These are phyloP conservation scores for Euphydryas editha DNA, from an alignment of 2,888 invertebrate genomes.

Conservation along the genomic window DNA sequence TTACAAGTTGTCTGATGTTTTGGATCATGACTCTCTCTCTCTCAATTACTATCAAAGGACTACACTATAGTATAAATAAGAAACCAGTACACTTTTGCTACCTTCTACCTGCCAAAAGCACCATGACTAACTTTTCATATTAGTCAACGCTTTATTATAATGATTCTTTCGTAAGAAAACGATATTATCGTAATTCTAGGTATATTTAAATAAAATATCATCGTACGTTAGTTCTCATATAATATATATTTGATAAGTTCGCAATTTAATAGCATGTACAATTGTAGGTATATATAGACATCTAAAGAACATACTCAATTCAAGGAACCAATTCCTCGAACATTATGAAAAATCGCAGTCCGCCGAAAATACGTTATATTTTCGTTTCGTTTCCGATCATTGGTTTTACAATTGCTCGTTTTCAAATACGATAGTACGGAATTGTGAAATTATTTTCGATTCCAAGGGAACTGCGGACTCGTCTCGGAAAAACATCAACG, in stretches of 20 bases:
- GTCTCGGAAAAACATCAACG: conserved; percentile 7
- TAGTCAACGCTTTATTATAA: too few relatives aligned
- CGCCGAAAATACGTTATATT: conserved; percentile 32
- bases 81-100: too few relatives aligned
- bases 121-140: too few relatives aligned
- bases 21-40: too few relatives aligned
- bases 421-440: conserved; percentile 27
- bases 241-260: background rate
- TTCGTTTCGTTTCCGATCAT: conserved; percentile 22
- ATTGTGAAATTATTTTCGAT: conserved; percentile 40
- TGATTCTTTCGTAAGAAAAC: too few relatives aligned
- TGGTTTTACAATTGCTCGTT: conserved; percentile 32
- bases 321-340: conserved; percentile 23
- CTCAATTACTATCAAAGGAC: too few relatives aligned
- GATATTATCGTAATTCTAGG: too few relatives aligned
- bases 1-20: too few relatives aligned
- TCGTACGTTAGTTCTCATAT: too few relatives aligned
- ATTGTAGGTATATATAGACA: background rate
- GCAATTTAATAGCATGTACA: background rate
- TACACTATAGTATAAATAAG: too few relatives aligned
- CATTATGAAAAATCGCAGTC: conserved; percentile 13
- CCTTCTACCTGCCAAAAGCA: too few relatives aligned
- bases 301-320: conserved; percentile 6
- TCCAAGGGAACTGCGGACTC: conserved; percentile 22
- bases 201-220: too few relatives aligned